phyloP scores from a whole-genome alignment of 2,797 vertebrate genomes.

The Manis crassicaudata region DNA sequence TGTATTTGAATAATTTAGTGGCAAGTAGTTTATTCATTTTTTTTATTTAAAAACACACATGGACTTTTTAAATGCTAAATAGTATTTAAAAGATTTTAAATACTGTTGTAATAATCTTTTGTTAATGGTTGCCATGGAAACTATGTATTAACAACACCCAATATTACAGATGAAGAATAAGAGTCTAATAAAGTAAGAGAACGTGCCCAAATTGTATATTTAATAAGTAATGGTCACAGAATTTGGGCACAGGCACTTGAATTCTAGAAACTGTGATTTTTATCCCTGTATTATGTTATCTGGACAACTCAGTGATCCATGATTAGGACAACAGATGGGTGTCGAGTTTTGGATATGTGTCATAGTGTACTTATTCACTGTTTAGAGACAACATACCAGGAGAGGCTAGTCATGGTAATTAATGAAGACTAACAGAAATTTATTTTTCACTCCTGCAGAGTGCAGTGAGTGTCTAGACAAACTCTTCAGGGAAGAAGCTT shows the following conservation, averaged over 20 bases:
- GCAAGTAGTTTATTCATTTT: not conserved
- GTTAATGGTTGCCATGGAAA: not conserved
- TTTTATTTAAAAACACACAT: not conserved
- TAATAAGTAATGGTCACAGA: not conserved
- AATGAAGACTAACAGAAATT: not conserved
- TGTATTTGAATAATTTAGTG: not conserved
- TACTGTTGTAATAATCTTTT: not conserved
- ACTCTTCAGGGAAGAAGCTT: not conserved
- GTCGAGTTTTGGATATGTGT: not conserved
- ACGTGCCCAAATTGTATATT: not conserved
- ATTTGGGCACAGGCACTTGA: not conserved
- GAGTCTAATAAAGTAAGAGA: not conserved
- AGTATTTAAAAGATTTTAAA: not conserved
- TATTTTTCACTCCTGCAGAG: not conserved
- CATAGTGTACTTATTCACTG: not conserved
- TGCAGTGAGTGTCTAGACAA: not conserved
- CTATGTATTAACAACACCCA: not conserved
- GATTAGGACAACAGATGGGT: fast-evolving
- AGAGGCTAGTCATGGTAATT: not conserved
- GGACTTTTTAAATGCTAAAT: not conserved
- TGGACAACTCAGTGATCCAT: not conserved
- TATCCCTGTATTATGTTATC: not conserved
- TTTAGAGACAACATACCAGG: not conserved
- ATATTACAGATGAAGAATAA: not conserved
- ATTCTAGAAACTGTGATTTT: not conserved